phyloP scores from a whole-genome alignment of 30 jellyfish, hydroid and myxozoan species.

The Pseudorhiza aurosa region DNA sequence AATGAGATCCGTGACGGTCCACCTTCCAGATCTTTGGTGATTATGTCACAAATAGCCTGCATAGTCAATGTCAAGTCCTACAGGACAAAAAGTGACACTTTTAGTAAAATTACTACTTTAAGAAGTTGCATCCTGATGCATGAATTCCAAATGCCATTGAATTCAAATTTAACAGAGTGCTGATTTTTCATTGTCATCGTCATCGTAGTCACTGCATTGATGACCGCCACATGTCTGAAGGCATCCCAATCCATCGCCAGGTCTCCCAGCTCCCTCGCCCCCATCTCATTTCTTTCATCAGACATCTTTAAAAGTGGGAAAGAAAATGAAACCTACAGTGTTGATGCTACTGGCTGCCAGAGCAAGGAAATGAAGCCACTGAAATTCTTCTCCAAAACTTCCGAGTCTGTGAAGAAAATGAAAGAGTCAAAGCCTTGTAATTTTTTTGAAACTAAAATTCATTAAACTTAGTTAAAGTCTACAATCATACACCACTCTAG shows the following conservation, averaged over 20 bases:
- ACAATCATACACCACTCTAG: too few species aligned
- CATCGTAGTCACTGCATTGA: too few species aligned
- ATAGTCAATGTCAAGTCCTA: constrained; percentile 76
- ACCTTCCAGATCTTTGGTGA: constrained; percentile 94
- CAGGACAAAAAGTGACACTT: not conserved
- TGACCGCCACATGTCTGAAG: too few species aligned
- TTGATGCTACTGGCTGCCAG: constrained; percentile 72
- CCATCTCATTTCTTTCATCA: too few species aligned
- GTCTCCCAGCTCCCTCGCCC: too few species aligned
- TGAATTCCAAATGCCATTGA: too few species aligned
- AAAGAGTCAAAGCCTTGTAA: not conserved
- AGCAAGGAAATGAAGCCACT: constrained; percentile 92
- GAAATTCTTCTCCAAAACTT: constrained; percentile 88
- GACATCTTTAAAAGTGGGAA: too few species aligned
- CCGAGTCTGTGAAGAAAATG: constrained; percentile 58
- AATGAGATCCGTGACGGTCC: constrained; percentile 90
- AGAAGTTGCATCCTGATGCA: not conserved
- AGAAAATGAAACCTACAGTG: constrained; percentile 34
- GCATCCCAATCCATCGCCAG: too few species aligned
- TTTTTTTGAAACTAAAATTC: too few species aligned
- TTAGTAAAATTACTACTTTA: not conserved
- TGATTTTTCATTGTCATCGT: too few species aligned
- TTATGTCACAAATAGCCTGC: constrained; percentile 79
- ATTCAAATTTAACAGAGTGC: too few species aligned
- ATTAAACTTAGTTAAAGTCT: too few species aligned